Conservation (phyloP, 1,140 invertebrate genomes). For the Meteorus sp. region DNA sequence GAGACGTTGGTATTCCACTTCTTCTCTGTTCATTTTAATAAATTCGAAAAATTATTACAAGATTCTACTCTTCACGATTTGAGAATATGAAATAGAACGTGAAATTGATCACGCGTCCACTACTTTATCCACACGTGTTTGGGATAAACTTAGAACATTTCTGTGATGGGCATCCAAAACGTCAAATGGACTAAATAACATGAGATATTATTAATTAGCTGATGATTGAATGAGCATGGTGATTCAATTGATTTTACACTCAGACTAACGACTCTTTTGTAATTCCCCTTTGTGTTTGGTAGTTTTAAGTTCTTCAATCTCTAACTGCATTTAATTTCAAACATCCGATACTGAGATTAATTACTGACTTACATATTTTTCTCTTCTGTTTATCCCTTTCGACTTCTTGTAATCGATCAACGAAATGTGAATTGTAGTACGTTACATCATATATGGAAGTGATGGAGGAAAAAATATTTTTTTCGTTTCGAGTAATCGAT, state of each 20-base stretch:
- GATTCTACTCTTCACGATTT: constrained; percentile 2
- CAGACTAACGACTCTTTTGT: background rate
- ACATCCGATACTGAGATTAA: no score
- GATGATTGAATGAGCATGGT: no score
- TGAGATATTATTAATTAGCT: background rate
- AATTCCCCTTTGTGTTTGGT: background rate
- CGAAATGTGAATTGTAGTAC: background rate
- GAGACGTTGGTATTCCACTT: constrained; percentile 1
- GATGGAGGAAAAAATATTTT: background rate
- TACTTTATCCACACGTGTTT: constrained; percentile 6
- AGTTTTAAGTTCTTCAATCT: no score
- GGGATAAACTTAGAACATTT: constrained; percentile 18
- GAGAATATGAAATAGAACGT: constrained; percentile 11
- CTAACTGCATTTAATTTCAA: no score
- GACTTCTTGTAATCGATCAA: background rate
- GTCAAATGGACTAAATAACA: constrained; percentile 17
- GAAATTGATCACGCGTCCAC: constrained; percentile 19
- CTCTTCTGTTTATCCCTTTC: background rate
- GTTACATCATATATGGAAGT: background rate
- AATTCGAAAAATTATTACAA: constrained; percentile 5
- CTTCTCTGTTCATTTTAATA: background rate
- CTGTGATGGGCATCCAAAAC: constrained; percentile 20
- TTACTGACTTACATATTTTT: background rate
- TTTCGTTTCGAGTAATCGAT: background rate
- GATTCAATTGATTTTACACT: constrained; percentile 1